A percentile compares a stretch with the other conserved stretches of the same genome.
phyloP scores from a whole-genome alignment of 2,797 vertebrate species.

The Pipistrellus kuhlii region DNA sequence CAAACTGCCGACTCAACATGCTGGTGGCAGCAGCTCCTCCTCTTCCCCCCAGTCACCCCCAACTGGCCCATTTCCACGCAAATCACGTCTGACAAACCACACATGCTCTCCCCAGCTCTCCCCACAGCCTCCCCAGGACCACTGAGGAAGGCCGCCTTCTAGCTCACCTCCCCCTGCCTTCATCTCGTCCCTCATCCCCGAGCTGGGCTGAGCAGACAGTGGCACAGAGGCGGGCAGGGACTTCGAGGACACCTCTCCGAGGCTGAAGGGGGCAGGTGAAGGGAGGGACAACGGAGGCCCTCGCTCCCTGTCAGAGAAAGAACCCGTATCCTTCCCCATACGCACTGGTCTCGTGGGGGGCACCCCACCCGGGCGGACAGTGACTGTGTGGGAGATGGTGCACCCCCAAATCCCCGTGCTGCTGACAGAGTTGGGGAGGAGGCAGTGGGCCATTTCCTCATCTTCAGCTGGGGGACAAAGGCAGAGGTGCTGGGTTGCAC shows the following conservation, averaged over 20 bases:
- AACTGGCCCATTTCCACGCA: constrained; percentile 1
- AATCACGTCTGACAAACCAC: constrained; percentile 68
- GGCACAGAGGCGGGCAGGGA: constrained; percentile 53
- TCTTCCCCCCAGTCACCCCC: constrained; percentile 50
- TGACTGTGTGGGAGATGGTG: not conserved
- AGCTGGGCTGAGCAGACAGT: constrained; percentile 63
- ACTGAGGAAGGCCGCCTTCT: not conserved
- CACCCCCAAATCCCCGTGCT: not conserved
- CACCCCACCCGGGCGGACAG: not conserved
- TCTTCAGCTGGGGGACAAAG: not conserved
- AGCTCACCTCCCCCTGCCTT: constrained; percentile 5
- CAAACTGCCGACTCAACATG: constrained; percentile 2
- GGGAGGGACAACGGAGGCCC: not conserved
- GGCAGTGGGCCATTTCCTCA: not conserved
- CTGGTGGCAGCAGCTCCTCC: constrained; percentile 46
- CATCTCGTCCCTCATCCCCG: constrained; percentile 10
- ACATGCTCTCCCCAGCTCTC: constrained; percentile 47
- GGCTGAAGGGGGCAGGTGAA: constrained; percentile 3
- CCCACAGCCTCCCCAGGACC: not conserved
- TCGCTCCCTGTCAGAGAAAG: constrained; percentile 25
- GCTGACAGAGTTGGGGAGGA: not conserved
- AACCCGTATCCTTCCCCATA: constrained; percentile 64
- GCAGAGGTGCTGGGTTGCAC: not conserved
- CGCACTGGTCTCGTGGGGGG: not conserved
- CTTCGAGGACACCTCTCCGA: constrained; percentile 49